Conservation (phyloP, 2,797 vertebrate genomes). For the Podarcis siculus region DNA sequence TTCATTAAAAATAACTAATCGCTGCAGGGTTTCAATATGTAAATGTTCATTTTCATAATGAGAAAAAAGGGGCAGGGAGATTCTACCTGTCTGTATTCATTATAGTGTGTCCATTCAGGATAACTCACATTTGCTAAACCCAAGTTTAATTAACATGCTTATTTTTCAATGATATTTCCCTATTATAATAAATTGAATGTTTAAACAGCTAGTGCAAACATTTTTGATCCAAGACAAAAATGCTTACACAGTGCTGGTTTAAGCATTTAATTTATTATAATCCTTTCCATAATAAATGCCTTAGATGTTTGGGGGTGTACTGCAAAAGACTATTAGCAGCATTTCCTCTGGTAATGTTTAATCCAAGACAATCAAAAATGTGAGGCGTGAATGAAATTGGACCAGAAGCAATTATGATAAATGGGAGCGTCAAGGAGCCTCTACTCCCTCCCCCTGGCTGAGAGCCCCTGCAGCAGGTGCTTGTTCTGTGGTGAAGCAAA, state of each 20-base stretch:
- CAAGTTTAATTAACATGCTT: constrained; percentile 81
- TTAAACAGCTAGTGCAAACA: constrained; percentile 83
- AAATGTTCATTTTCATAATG: constrained; percentile 74
- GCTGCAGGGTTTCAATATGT: constrained; percentile 74
- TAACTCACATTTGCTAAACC: constrained; percentile 75
- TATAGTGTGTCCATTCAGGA: constrained; percentile 72
- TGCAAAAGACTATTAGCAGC: constrained; percentile 73
- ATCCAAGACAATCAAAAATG: constrained; percentile 71
- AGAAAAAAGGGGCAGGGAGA: constrained; percentile 64
- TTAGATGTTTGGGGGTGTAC: constrained; percentile 68
- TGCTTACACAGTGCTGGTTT: constrained; percentile 79
- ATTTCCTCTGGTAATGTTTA: constrained; percentile 75
- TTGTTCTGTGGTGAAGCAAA: background rate
- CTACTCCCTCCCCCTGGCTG: constrained; percentile 25
- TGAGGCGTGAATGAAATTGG: constrained; percentile 69
- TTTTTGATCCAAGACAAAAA: constrained; percentile 82
- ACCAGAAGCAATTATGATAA: constrained; percentile 54
- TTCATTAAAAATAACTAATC: constrained; percentile 81
- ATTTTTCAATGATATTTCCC: constrained; percentile 77
- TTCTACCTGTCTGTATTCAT: constrained; percentile 74
- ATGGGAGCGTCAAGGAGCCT: constrained; percentile 51
- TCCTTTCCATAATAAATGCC: constrained; percentile 77
- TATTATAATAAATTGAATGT: constrained; percentile 83
- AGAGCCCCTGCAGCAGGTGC: constrained; percentile 55
- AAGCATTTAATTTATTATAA: constrained; percentile 85